Evolutionary conservation across 2,888 invertebrate species (phyloP), one percentile per base, ranked within the genome.

Genomic region (Leucozona laternaria): DNA sequence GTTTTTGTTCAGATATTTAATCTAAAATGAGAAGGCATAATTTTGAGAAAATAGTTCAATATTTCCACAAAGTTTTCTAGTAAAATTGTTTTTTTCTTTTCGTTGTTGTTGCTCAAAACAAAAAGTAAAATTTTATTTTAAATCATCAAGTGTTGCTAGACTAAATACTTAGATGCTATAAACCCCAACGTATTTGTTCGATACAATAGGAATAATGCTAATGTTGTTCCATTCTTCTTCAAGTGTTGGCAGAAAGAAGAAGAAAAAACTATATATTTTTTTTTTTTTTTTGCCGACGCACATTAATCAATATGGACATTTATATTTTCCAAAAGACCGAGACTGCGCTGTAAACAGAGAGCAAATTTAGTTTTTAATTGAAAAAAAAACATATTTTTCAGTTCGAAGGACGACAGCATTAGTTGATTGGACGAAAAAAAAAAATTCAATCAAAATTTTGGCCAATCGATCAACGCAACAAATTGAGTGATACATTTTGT

Each of bases 291-390:
- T 43, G 25, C 25, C 62, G 43, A 62, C n/a, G 45, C 25, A 43
- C 43, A 66, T 31, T 13, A 66, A 66, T 66, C 66, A 66, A 66
- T 66, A 66, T 34, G 20, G 17, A 66, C 48, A 57, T 13, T 57
- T 31, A n/a, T 57, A 31, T n/a, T 17, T 31, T 31, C 10, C 28
- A 10, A 0, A 55, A 17, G 25, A 10, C 28, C 31, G 57, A 31
- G 57, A 17, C 31, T 57, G 57, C 57, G 57, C 31, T 31, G 11
- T 31, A 6, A 57, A 34, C 11, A 31, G 4, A 5, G 6, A 11
- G 5, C 3, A 55, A n/a, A 17, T 28, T 34, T 2, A 34, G 11
- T 31, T 57, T 57, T 31, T 17, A 31, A 31, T 17, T 11, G 10
- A 31, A 28, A 15, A n/a, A 53, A 50, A 5, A 22, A 50, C 22